Percentiles rank a stretch among this genome's conserved stretches.
These are phyloP conservation scores for Xylota segnis DNA, from an alignment of 2,888 invertebrate species.

Conservation along the genomic window DNA sequence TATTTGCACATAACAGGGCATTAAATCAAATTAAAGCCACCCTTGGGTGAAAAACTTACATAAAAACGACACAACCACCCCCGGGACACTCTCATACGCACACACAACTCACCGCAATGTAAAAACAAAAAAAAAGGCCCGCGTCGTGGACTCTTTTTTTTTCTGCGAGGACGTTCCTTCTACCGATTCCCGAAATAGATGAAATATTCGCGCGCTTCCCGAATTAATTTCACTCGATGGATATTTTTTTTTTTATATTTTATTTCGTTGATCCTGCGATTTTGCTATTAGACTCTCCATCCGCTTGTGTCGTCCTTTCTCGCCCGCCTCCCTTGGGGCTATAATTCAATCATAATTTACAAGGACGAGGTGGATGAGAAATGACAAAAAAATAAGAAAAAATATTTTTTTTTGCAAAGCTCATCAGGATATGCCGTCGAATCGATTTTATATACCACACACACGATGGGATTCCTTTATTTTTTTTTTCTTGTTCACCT, in stretches of 20 bases:
- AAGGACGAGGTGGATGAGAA: conserved; percentile 27
- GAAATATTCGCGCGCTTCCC: conserved; percentile 26
- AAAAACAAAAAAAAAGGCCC: no score
- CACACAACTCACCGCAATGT: conserved; percentile 7
- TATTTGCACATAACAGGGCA: conserved; percentile 62
- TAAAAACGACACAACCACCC: conserved; percentile 16
- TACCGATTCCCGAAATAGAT: conserved; percentile 35
- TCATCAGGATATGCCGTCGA: conserved; percentile 57
- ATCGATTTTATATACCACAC: conserved; percentile 65
- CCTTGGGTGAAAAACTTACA: conserved; percentile 14
- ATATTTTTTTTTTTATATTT: conserved; percentile 23
- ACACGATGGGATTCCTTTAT: conserved; percentile 20
- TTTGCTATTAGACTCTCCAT: conserved; percentile 24
- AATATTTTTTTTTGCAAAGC: conserved; percentile 35
- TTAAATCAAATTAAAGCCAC: conserved; percentile 70
- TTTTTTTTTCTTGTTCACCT: neutral
- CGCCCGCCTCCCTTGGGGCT: conserved; percentile 42
- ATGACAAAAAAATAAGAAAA: conserved; percentile 14
- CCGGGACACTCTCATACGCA: neutral
- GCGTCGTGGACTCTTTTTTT: neutral
- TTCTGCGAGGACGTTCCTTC: conserved; percentile 10
- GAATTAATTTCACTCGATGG: conserved; percentile 47
- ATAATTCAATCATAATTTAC: conserved; percentile 74
- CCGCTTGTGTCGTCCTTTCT: conserved; percentile 6
- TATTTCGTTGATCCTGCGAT: conserved; percentile 46